phyloP scores from a whole-genome alignment of 2,797 vertebrate species.

The Cetoscarus ocellatus region DNA sequence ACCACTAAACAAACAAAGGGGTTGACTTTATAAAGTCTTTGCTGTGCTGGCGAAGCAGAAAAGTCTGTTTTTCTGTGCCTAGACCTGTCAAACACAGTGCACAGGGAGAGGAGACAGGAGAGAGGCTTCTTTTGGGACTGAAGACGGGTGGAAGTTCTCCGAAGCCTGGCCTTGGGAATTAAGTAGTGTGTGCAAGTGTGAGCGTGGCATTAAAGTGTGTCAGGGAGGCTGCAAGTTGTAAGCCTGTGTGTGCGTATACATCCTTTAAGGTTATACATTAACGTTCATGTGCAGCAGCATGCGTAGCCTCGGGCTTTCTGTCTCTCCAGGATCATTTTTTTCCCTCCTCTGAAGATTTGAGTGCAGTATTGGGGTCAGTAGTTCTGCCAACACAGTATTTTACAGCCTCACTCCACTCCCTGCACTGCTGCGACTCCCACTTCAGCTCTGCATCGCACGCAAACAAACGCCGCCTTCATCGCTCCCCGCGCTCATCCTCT shows the following conservation, averaged over 20 bases:
- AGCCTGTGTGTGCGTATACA: slow-evolving; percentile 22
- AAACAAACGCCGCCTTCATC: slow-evolving; percentile 69
- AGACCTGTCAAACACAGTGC: slow-evolving; percentile 57
- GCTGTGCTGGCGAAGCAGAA: slow-evolving; percentile 43
- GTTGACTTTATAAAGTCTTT: slow-evolving; percentile 74
- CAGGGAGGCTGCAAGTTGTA: slow-evolving; percentile 2
- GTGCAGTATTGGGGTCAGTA: slow-evolving; percentile 74
- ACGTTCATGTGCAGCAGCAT: slow-evolving; percentile 37
- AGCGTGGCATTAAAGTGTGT: not conserved
- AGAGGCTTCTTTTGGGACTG: slow-evolving; percentile 50
- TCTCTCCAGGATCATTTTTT: slow-evolving; percentile 44
- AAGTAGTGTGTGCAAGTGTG: slow-evolving; percentile 25
- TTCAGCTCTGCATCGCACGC: slow-evolving; percentile 49
- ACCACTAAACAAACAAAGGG: slow-evolving; percentile 64
- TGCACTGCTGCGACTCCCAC: slow-evolving; percentile 65
- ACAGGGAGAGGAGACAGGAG: slow-evolving; percentile 36
- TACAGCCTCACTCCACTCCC: slow-evolving; percentile 53
- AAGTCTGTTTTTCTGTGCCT: slow-evolving; percentile 48
- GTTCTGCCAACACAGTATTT: slow-evolving; percentile 76
- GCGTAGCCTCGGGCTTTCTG: slow-evolving; percentile 36
- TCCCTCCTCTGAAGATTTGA: slow-evolving; percentile 57
- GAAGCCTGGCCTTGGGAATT: slow-evolving; percentile 30
- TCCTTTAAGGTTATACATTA: slow-evolving; percentile 27
- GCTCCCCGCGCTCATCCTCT: slow-evolving; percentile 55
- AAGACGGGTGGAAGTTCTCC: slow-evolving; percentile 52